These are phyloP conservation scores for Chloebia gouldiae DNA, from an alignment of 2,113 vertebrate species.

Conservation along the genomic window DNA sequence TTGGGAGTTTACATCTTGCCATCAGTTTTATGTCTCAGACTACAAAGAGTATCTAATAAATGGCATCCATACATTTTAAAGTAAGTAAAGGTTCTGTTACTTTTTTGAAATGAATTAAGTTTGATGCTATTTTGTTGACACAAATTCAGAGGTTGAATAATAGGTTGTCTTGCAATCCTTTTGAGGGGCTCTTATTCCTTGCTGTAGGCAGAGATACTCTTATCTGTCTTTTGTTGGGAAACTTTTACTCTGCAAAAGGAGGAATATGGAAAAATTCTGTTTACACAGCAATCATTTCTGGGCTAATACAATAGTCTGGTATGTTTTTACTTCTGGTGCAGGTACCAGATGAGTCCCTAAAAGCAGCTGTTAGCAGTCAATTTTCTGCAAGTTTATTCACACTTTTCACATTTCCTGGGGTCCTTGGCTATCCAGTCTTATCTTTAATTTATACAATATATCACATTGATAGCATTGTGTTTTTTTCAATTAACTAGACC, in stretches of 20 bases:
- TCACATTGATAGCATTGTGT: not conserved
- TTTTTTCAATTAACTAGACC: not conserved
- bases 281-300: not conserved
- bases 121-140: not conserved
- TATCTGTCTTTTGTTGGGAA: not conserved
- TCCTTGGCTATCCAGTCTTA: not conserved
- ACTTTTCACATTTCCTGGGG: not conserved
- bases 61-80: not conserved
- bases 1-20: not conserved
- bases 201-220: not conserved
- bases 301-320: not conserved
- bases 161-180: not conserved
- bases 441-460: not conserved
- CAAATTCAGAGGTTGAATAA: not conserved
- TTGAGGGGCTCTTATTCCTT: not conserved
- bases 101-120: not conserved
- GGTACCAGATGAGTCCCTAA: not conserved
- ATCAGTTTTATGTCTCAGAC: not conserved
- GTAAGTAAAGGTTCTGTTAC: not conserved
- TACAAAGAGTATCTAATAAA: not conserved
- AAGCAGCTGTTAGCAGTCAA: not conserved
- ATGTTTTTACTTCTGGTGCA: not conserved
- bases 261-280: not conserved
- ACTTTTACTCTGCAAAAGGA: not conserved
- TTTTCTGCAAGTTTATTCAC: not conserved